Evolutionary conservation across 2,888 invertebrate genomes (phyloP).

Genomic region (Sialis lutaria): DNA sequence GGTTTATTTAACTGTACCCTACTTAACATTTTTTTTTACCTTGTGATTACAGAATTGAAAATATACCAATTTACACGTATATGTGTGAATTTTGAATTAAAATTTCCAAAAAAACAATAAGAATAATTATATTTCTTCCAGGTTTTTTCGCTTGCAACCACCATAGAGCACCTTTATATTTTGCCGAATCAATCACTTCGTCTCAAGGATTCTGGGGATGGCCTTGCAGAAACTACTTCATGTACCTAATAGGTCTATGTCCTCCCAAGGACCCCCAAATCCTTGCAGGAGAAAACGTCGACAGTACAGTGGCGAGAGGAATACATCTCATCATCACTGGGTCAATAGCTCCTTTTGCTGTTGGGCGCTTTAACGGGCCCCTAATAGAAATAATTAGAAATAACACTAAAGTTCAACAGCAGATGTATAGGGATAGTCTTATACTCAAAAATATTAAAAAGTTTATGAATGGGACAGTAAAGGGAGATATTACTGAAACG

Average conservation of each 20-base stretch:
- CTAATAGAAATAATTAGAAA: constrained; percentile 16
- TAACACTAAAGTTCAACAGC: constrained; percentile 1
- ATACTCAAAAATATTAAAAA: neutral
- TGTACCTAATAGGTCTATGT: constrained; percentile 38
- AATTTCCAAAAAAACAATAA: neutral
- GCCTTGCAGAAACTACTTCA: constrained; percentile 37
- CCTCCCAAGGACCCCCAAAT: constrained; percentile 30
- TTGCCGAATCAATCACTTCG: constrained; percentile 43
- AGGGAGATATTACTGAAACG: neutral
- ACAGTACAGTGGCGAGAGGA: constrained; percentile 23
- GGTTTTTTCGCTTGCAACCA: constrained; percentile 45
- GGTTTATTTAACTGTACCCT: too few relatives aligned
- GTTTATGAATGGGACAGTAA: neutral
- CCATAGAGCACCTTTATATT: constrained; percentile 43
- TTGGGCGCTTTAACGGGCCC: constrained; percentile 34
- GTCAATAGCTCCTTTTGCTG: constrained; percentile 34
- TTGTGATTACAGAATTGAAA: too few relatives aligned
- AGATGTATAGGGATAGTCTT: neutral
- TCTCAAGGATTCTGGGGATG: constrained; percentile 47
- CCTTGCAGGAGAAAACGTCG: constrained; percentile 31
- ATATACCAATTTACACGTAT: too few relatives aligned
- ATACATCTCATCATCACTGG: constrained; percentile 37
- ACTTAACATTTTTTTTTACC: too few relatives aligned
- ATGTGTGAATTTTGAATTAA: too few relatives aligned
- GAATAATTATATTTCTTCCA: constrained; percentile 15